Base-by-base conservation (phyloP, 2,888 invertebrate genomes). In the Limnephilus auricula region DNA sequence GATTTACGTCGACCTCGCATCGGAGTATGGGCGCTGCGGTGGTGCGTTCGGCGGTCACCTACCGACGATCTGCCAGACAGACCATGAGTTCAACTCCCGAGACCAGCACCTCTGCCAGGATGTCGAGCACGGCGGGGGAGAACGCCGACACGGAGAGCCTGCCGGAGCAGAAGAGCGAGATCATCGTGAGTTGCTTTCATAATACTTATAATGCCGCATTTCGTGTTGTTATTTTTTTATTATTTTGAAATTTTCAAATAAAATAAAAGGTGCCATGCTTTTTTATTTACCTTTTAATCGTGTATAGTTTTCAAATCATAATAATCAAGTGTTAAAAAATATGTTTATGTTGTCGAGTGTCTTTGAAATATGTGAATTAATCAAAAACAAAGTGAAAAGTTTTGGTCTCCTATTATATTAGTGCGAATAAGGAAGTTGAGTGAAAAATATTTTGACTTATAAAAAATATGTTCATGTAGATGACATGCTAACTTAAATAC, bases 21-120 rank as follows among this genome's bases (percentile, higher is more conserved):
- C 25, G 45, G 32, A 65, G 25, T 25, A 93, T 93, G 93, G 92
- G 88, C 18, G 92, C 93, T 25, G 93, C 93, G 4, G 91, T 93
- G n/a, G 92, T 93, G 40, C 80, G 93, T 15, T 92, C 92, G 15
- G 90, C 91, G n/a, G 92, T 91, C 25, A 90, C 92, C 34, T 90
- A 91, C 87, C 50, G 92, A 9, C 90, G 92, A 30, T 82, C 83
- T 83, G 84, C 84, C 25, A 79, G 87, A 10, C 87, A 50, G 50
- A 45, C 2, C 86, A 50, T 31, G 86, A 86, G 45, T 31, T 31
- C 86, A 32, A 65, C 18, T 30, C 45, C 50, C 15, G 50, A 18
- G 50, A 2, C 45, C 45, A 45, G 50, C 45, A 40, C 50, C 30
- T 86, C 86, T 50, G 31, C 86, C 2, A 40, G 40, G n/a, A 40